These are phyloP conservation scores for Sicus ferrugineus DNA, from an alignment of 2,888 invertebrate species.

Conservation along the genomic window DNA sequence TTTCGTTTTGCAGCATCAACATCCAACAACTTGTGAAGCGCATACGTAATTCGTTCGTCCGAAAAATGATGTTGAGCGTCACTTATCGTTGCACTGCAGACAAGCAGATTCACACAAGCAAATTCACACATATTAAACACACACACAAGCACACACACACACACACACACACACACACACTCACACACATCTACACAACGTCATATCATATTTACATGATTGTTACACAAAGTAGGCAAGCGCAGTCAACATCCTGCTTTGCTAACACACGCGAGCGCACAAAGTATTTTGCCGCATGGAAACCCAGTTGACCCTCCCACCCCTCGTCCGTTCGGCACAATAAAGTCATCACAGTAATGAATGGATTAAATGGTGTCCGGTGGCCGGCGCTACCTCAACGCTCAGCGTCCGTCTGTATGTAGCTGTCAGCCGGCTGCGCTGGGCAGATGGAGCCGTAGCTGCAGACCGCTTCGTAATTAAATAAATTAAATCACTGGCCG, in stretches of 20 bases:
- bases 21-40: no score
- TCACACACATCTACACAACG: no score
- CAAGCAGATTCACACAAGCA: not conserved
- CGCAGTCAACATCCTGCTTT: not conserved
- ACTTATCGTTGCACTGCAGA: not conserved
- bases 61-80: constrained; percentile 9
- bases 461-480: constrained; percentile 25
- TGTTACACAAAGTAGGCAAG: no score
- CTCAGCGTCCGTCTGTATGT: not conserved
- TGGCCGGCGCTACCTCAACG: not conserved
- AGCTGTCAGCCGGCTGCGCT: not conserved
- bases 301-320: not conserved
- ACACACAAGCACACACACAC: not conserved
- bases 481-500: constrained; percentile 29
- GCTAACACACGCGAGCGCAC: no score
- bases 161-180: not conserved
- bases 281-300: constrained; percentile 8
- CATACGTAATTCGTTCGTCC: not conserved
- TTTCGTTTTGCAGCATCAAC: no score
- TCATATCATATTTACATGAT: no score
- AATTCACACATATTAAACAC: not conserved
- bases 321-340: not conserved
- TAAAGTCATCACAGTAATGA: constrained; percentile 30
- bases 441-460: not conserved
- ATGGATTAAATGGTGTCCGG: constrained; percentile 29